phyloP scores from a whole-genome alignment of 2,888 invertebrate species.

The Anthophora plumipes region DNA sequence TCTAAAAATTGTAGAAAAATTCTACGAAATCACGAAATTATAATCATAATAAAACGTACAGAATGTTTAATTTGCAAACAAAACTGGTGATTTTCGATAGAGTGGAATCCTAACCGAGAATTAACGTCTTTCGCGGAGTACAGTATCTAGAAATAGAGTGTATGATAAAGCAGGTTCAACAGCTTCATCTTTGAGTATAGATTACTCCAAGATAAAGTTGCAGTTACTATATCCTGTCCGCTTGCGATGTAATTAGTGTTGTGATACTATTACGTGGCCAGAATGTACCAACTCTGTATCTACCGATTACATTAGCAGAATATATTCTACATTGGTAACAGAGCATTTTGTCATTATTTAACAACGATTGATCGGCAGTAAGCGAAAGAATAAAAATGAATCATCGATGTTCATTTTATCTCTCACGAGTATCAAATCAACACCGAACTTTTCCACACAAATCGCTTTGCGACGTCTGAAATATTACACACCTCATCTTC shows the following conservation, averaged over 20 bases:
- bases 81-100: slow-evolving; percentile 25
- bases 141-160: slow-evolving; percentile 22
- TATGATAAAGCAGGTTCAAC: slow-evolving; percentile 23
- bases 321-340: background rate
- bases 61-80: slow-evolving; percentile 21
- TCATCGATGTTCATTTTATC: background rate
- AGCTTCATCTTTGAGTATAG: slow-evolving; percentile 45
- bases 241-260: slow-evolving; percentile 26
- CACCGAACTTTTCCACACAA: too few relatives aligned
- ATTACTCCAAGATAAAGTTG: slow-evolving; percentile 35
- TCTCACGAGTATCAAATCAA: background rate
- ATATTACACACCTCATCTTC: background rate
- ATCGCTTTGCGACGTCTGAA: too few relatives aligned
- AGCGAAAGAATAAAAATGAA: background rate
- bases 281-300: slow-evolving; percentile 20
- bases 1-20: too few relatives aligned
- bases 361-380: background rate
- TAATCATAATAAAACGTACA: background rate
- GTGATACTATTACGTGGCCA: slow-evolving; percentile 16
- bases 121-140: slow-evolving; percentile 24
- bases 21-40: too few relatives aligned
- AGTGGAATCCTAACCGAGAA: slow-evolving; percentile 15
- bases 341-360: background rate
- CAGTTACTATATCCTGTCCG: slow-evolving; percentile 12
- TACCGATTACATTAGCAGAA: background rate